A percentile compares a stretch with the other conserved stretches of the same genome.
Conservation (phyloP, 2,797 vertebrate species). For the Aythya fuligula region DNA sequence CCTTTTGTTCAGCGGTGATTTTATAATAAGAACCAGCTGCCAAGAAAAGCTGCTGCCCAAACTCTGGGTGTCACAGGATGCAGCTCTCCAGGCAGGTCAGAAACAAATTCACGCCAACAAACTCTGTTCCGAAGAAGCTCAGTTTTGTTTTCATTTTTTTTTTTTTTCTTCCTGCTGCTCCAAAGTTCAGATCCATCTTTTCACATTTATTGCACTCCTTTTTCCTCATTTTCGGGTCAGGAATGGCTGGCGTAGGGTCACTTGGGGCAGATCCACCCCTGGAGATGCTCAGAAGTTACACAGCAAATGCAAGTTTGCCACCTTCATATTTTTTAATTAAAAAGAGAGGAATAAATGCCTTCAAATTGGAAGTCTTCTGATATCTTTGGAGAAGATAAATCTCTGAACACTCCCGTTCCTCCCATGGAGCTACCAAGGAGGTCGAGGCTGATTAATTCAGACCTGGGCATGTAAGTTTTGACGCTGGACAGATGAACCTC, state of each 20-base stretch:
- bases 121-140: not conserved
- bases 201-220: not conserved
- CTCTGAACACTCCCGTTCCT: not conserved
- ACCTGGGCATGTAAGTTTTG: not conserved
- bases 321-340: not conserved
- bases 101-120: not conserved
- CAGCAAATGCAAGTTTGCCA: not conserved
- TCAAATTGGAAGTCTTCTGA: too few species aligned
- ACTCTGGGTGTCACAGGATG: not conserved
- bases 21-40: not conserved
- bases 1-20: not conserved
- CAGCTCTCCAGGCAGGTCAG: not conserved
- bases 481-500: not conserved
- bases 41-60: not conserved
- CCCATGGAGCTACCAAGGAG: not conserved
- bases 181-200: accelerated
- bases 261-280: not conserved
- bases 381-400: accelerated
- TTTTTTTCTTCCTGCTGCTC: not conserved
- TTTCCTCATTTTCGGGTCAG: not conserved
- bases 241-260: accelerated
- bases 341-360: too few species aligned
- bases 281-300: not conserved
- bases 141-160: not conserved
- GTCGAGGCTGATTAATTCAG: not conserved